A percentile compares a stretch with the other conserved stretches of the same genome.
Conservation (phyloP, 2,888 invertebrate species). For the Aphrophora alni region DNA sequence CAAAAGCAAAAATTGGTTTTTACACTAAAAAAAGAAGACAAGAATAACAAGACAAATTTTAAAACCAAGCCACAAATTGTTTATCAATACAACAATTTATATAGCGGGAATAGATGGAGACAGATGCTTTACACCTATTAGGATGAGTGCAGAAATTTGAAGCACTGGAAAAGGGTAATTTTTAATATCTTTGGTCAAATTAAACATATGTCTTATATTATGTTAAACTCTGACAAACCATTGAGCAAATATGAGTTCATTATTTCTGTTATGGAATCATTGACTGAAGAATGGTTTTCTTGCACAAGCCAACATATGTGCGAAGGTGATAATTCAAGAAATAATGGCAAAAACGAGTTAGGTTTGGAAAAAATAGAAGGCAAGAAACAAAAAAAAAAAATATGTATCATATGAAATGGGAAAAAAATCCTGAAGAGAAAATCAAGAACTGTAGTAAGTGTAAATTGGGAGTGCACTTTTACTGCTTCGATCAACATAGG, state of each 20-base stretch:
- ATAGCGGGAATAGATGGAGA: constrained; percentile 15
- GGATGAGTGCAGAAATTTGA: constrained; percentile 13
- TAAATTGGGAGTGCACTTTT: no score
- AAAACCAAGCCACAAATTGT: constrained; percentile 16
- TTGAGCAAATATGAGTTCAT: background rate
- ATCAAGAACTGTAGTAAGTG: no score
- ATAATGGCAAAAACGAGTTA: no score
- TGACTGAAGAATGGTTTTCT: background rate
- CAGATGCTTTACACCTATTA: background rate
- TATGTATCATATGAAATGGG: no score
- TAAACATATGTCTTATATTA: constrained; percentile 10
- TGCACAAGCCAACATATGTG: no score
- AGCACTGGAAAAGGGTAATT: constrained; percentile 17
- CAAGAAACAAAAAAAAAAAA: no score
- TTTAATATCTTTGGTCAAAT: constrained; percentile 14
- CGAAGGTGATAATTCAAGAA: no score
- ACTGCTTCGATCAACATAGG: no score
- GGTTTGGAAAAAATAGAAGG: no score
- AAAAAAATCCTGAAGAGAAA: no score
- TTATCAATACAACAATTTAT: constrained; percentile 3
- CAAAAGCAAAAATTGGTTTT: no score
- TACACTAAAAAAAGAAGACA: no score
- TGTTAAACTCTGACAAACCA: constrained; percentile 21
- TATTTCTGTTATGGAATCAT: constrained; percentile 10
- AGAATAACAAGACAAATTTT: background rate